A percentile compares a stretch with the other conserved stretches of the same genome.
phyloP scores from a whole-genome alignment of 2,113 vertebrate species.

The Carassius auratus region DNA sequence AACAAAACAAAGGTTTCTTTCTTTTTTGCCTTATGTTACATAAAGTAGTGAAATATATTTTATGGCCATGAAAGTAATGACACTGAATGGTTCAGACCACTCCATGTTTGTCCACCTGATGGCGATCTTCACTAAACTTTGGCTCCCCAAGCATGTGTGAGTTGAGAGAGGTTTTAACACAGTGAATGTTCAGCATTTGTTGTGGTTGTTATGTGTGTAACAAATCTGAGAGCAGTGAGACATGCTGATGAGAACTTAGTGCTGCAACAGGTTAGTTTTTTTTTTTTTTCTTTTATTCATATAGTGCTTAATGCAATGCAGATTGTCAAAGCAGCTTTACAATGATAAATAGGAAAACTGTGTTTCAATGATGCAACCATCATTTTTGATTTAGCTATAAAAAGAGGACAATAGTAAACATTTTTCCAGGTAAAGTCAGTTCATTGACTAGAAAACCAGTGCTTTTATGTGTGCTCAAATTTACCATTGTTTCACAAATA shows the following conservation, averaged over 20 bases:
- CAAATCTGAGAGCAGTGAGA: constrained; percentile 25
- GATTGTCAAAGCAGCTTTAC: too few relatives aligned
- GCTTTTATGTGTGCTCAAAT: background rate
- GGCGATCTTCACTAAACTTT: constrained; percentile 61
- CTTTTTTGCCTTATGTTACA: background rate
- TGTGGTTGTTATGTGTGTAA: constrained; percentile 38
- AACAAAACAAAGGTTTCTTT: background rate
- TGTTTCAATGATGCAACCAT: too few relatives aligned
- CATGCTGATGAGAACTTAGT: constrained; percentile 29
- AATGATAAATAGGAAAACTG: too few relatives aligned
- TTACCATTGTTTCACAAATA: background rate
- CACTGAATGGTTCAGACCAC: constrained; percentile 15
- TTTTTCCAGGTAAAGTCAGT: too few relatives aligned
- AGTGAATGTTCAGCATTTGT: constrained; percentile 24
- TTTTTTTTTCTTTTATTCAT: too few relatives aligned
- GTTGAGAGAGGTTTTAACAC: constrained; percentile 16
- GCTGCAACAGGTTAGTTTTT: too few relatives aligned
- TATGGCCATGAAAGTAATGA: background rate
- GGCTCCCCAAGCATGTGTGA: background rate
- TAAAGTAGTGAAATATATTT: background rate
- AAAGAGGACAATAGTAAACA: too few relatives aligned
- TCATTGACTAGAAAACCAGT: background rate
- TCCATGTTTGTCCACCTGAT: constrained; percentile 67
- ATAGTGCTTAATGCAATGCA: too few relatives aligned
- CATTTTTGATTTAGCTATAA: too few relatives aligned